A percentile compares a stretch with the other conserved stretches of the same genome.
These are phyloP conservation scores for Misgurnus anguillicaudatus DNA, from an alignment of 2,113 vertebrate genomes.

Conservation along the genomic window DNA sequence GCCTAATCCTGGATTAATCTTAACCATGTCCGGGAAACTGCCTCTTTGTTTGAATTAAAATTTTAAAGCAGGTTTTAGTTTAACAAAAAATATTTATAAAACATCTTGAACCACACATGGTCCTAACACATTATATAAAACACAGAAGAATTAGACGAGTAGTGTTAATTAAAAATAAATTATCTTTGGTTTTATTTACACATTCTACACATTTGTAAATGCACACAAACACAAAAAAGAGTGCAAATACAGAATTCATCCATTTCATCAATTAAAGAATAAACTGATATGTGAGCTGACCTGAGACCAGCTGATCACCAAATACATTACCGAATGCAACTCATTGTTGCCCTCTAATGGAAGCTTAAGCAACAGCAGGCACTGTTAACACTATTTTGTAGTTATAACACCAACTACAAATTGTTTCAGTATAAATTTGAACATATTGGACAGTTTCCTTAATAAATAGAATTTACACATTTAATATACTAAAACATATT, in stretches of 20 bases:
- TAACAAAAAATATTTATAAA: too few species aligned
- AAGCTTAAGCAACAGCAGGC: not conserved
- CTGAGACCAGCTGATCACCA: not conserved
- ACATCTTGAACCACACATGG: not conserved
- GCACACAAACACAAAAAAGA: too few species aligned
- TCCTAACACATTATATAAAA: not conserved
- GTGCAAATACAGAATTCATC: too few species aligned
- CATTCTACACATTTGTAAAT: too few species aligned
- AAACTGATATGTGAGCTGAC: not conserved
- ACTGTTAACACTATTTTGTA: not conserved
- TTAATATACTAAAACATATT: not conserved
- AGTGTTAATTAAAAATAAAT: too few species aligned
- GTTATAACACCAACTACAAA: too few species aligned
- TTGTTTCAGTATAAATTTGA: not conserved
- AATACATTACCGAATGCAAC: not conserved
- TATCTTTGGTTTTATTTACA: too few species aligned
- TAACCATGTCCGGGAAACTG: not conserved
- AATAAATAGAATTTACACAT: slow-evolving; percentile 9
- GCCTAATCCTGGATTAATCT: too few species aligned
- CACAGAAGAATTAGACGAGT: too few species aligned
- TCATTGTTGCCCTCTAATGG: slow-evolving; percentile 29
- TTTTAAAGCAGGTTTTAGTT: not conserved
- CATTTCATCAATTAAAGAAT: too few species aligned
- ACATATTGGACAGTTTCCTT: not conserved
- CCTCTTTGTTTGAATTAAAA: not conserved